Percentiles rank a stretch among this genome's conserved stretches.
These are phyloP conservation scores for Scopus umbretta DNA, from an alignment of 2,113 vertebrate species.

Conservation along the genomic window DNA sequence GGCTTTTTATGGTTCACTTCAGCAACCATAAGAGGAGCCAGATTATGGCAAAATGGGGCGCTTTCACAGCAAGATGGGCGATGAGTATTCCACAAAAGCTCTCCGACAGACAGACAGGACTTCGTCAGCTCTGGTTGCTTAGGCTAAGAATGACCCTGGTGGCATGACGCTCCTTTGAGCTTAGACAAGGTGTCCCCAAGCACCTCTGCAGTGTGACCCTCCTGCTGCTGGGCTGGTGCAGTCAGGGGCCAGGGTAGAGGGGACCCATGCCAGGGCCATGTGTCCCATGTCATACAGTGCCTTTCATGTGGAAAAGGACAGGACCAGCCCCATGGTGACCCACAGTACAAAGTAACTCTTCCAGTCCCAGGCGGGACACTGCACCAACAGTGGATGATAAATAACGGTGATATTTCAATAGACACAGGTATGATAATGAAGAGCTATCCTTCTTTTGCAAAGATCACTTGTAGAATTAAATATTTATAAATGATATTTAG, in stretches of 20 bases:
- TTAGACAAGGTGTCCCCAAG: background rate
- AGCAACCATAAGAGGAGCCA: background rate
- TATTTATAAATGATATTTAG: constrained; percentile 75
- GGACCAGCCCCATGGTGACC: background rate
- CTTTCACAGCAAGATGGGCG: background rate
- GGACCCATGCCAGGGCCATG: background rate
- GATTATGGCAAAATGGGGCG: background rate
- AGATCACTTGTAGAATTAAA: constrained; percentile 69
- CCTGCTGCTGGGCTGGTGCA: fast-evolving
- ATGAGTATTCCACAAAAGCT: background rate
- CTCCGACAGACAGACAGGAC: background rate
- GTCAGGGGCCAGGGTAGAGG: fast-evolving
- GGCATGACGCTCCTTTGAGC: background rate
- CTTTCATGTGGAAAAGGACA: background rate
- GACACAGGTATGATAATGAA: constrained; percentile 69
- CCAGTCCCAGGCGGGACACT: background rate
- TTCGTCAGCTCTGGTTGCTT: background rate
- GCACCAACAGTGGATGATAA: constrained; percentile 58
- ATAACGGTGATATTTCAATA: constrained; percentile 70
- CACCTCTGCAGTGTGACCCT: background rate
- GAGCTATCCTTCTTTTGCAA: constrained; percentile 66
- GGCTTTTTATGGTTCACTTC: background rate
- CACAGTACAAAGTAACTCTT: constrained; percentile 26
- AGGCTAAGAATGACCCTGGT: background rate
- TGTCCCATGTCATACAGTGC: background rate